Evolutionary conservation across 2,797 vertebrate genomes (phyloP), one percentile per base, ranked within the genome.

Genomic region (Trachops cirrhosus): DNA sequence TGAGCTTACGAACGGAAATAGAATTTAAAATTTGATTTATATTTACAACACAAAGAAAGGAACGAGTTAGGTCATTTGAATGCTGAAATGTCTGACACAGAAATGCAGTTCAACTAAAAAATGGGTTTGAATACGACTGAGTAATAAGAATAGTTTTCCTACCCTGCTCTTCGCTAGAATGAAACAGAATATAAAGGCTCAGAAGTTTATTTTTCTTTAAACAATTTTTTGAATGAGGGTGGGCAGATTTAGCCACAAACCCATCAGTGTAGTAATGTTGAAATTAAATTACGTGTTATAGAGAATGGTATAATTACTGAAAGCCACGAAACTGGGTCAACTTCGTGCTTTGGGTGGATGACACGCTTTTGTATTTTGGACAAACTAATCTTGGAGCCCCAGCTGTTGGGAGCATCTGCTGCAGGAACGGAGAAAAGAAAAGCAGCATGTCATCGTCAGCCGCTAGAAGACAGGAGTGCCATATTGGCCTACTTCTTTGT

Each of bases 371-470:
- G 79, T 41, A 97, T 94, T 97, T 93, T 34, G 46, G 80, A 41
- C 75, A 96, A 97, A 97, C 39, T 41, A 89, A 97, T 97, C 95
- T 22, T 96, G 85, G 97, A 94, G 96, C 86, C 90, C 83, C 85
- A 97, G 10, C 2, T 97, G 93, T 52, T 94, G 87, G 92, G 96
- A 83, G 18, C 75, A 97, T 93, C 83, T 96, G 87, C 12, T 94
- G 5, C 12, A 75, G 62, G 92, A 71, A 73, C n/a, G 70, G 1
- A 94, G 14, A 26, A 22, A 82, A 73, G 54, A 37, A 52, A 88
- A 59, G 64, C 84, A 92, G 6, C 84, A 62, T 82, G 91, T 92
- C 93, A 95, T 87, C 86, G 77, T 95, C 79, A 85, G 75, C n/a
- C 68, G 67, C 41, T 86, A 16, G 32, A 18, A 92, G 39, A n/a